These are phyloP conservation scores for Pristionchus entomophagus DNA, from an alignment of 2,888 invertebrate genomes.

Conservation along the genomic window DNA sequence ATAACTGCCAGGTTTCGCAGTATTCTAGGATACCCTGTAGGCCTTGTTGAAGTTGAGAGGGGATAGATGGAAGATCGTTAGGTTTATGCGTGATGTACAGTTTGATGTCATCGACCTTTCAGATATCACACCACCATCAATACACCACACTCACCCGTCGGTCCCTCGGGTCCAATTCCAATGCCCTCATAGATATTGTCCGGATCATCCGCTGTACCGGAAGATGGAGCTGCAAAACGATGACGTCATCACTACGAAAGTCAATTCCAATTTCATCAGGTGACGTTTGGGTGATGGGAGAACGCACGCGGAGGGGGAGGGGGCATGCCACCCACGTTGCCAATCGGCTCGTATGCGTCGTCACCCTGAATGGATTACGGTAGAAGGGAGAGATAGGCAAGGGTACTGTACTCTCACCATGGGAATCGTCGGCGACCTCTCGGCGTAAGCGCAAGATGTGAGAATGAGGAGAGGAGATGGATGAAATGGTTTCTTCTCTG, in stretches of 20 bases:
- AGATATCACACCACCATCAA: neutral
- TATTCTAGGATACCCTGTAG: too few species aligned
- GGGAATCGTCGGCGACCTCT: neutral
- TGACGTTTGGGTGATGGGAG: neutral
- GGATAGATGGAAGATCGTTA: too few species aligned
- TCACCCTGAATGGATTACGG: neutral
- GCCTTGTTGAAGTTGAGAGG: too few species aligned
- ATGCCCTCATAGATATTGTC: conserved; percentile 8
- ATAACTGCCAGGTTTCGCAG: too few species aligned
- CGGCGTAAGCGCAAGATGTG: neutral
- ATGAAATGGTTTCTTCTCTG: too few species aligned
- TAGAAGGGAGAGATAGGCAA: neutral
- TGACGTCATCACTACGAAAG: neutral
- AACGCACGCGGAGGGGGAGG: neutral
- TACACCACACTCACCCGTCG: neutral
- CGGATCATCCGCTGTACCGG: neutral
- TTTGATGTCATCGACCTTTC: too few species aligned
- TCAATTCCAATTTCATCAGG: neutral
- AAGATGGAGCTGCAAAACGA: neutral
- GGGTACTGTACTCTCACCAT: neutral
- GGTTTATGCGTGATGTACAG: too few species aligned
- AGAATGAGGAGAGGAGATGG: neutral
- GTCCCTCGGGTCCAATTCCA: neutral
- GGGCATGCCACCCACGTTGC: neutral
- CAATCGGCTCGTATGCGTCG: conserved; percentile 10